Evolutionary conservation across 2,888 invertebrate species (phyloP).

Genomic region (Schrankia costaestrigalis): DNA sequence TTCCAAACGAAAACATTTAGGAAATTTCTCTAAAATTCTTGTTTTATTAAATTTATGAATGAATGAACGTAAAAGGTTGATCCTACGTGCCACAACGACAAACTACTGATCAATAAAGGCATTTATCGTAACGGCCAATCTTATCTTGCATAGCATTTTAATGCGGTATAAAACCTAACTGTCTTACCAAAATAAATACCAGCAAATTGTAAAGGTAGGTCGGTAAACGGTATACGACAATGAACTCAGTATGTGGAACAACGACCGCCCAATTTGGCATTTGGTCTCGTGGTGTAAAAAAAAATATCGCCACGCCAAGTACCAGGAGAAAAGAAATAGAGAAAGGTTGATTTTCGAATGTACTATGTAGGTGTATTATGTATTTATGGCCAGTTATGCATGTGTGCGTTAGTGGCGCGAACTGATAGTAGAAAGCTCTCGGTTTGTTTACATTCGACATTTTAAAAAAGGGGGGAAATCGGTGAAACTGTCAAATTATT

Average conservation of each 20-base stretch:
- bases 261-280: slow-evolving; percentile 61
- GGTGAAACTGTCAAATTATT: slow-evolving; percentile 45
- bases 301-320: slow-evolving; percentile 51
- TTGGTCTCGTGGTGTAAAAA: slow-evolving; percentile 60
- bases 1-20: too few species aligned
- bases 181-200: slow-evolving; percentile 67
- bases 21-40: too few species aligned
- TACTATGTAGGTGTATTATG: slow-evolving; percentile 28
- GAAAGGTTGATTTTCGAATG: slow-evolving; percentile 58
- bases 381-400: too few species aligned
- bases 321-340: slow-evolving; percentile 70
- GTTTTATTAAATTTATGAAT: slow-evolving; percentile 33
- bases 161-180: slow-evolving; percentile 72
- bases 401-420: slow-evolving; percentile 21
- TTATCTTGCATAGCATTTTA: slow-evolving; percentile 66
- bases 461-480: slow-evolving; percentile 48
- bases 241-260: slow-evolving; percentile 65
- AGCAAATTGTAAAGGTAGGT: slow-evolving; percentile 75
- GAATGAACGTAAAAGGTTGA: slow-evolving; percentile 15
- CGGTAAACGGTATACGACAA: slow-evolving; percentile 71
- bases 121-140: slow-evolving; percentile 56
- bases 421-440: slow-evolving; percentile 54
- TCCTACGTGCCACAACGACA: slow-evolving; percentile 31
- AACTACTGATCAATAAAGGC: slow-evolving; percentile 38
- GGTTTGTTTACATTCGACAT: slow-evolving; percentile 51